These are phyloP conservation scores for Poeciliopsis occidentalis DNA, from an alignment of 2,113 vertebrate species.

Conservation along the genomic window DNA sequence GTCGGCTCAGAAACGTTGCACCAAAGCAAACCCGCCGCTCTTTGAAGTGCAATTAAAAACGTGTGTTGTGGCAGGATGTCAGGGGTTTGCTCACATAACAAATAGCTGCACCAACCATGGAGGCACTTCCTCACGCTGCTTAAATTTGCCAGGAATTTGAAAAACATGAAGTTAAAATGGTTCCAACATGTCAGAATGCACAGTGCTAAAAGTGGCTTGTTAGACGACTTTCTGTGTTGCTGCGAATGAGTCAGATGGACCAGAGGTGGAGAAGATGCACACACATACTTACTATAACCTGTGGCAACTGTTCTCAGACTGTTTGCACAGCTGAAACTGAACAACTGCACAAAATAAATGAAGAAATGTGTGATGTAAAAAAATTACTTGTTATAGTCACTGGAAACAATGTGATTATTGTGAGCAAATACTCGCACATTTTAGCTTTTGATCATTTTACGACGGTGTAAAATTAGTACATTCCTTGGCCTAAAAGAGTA, in stretches of 20 bases:
- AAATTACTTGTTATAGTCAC: background rate
- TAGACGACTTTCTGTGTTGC: background rate
- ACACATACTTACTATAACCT: background rate
- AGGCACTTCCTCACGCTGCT: background rate
- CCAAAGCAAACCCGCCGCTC: slow-evolving; percentile 27
- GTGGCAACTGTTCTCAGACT: background rate
- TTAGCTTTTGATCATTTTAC: background rate
- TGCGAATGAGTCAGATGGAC: background rate
- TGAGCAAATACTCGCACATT: background rate
- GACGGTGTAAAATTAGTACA: too few relatives aligned
- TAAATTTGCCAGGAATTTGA: background rate
- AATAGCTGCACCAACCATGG: slow-evolving; percentile 23
- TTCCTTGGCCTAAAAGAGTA: background rate
- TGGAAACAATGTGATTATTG: background rate
- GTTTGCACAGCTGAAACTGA: background rate
- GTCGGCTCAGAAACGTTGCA: slow-evolving; percentile 38
- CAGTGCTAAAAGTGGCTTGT: background rate
- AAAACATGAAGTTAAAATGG: background rate
- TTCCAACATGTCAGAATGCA: background rate
- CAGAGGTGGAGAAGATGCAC: background rate
- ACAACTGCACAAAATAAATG: background rate
- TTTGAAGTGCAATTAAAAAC: slow-evolving; percentile 62
- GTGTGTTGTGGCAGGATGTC: slow-evolving; percentile 48
- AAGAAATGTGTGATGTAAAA: background rate
- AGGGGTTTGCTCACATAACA: slow-evolving; percentile 4